Evolutionary conservation across 2,797 vertebrate species (phyloP).

Genomic region (Agapornis canus): DNA sequence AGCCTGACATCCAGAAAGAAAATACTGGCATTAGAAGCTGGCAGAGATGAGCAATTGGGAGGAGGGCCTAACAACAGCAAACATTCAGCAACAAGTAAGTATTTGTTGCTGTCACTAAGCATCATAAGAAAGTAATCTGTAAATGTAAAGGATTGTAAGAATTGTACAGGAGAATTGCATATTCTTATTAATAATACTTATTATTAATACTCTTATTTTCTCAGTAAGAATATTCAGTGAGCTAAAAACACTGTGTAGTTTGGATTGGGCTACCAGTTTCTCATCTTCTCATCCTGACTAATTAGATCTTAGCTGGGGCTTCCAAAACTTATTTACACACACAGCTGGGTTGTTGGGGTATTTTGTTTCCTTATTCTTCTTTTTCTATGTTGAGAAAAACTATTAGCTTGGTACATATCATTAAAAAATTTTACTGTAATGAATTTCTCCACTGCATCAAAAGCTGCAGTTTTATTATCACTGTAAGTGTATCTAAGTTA

Average conservation of each 20-base stretch:
- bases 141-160: not conserved
- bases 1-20: not conserved
- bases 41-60: not conserved
- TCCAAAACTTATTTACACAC: constrained; percentile 8
- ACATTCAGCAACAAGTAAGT: not conserved
- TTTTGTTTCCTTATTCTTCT: not conserved
- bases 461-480: not conserved
- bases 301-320: not conserved
- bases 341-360: not conserved
- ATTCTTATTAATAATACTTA: not conserved
- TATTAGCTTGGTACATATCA: not conserved
- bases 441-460: not conserved
- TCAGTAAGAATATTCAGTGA: not conserved
- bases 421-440: not conserved
- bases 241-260: not conserved
- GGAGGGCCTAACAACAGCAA: not conserved
- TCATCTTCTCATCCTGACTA: not conserved
- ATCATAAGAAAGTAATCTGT: not conserved
- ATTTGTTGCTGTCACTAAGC: not conserved
- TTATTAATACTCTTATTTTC: not conserved
- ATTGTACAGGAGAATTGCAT: not conserved
- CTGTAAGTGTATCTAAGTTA: not conserved
- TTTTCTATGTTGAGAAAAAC: not conserved
- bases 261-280: not conserved
- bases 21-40: not conserved